Evolutionary conservation across 2,113 vertebrate genomes (phyloP), one percentile per base, ranked within the genome.

Genomic region (Gnathonemus echidnorhynchus): DNA sequence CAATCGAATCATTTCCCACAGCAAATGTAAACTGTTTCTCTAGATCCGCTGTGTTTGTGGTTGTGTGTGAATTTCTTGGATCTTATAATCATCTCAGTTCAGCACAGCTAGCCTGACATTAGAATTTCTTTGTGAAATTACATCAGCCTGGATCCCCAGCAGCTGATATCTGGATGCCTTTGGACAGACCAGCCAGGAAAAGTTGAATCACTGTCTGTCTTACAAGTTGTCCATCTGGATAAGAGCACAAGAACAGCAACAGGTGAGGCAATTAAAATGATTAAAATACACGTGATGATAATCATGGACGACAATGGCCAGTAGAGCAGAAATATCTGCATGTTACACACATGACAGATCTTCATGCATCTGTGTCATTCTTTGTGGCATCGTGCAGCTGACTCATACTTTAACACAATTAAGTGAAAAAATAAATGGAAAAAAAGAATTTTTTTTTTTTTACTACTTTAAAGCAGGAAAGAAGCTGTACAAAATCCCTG

Each of bases 241-340:
- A 92, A 93, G 70, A 93, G 93, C 90, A 89, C 58, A 84, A 87
- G 1, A 91, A 92, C 42, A 93, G 93, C 90, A 94, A 92, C 89
- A 90, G 90, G 90, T 53, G 90, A 91, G 49, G 92, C 94, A 35
- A 13, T 90, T 91, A 66, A 94, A 93, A 93, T 48, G 19, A 93
- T 88, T 91, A 90, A 48, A 49, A 85, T 39, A 87, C 89, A 92
- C 90, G 90, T 94, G 93, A 94, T 93, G 91, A 62, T 90, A 89
- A 92, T 93, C 86, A 91, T 89, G 90, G 91, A 92, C 94, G 90
- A 93, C 92, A 90, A 42, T 70, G 49, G 92, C 77, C 56, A 90
- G 74, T 91, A 88, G 89, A 77, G 88, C 46, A 52, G 31, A 45
- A 92, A 92, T 92, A 92, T 92, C 93, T 27, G 66, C 9, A 13